Evolutionary conservation across 2,797 vertebrate species (phyloP).

Genomic region (Cirrhinus mrigala): DNA sequence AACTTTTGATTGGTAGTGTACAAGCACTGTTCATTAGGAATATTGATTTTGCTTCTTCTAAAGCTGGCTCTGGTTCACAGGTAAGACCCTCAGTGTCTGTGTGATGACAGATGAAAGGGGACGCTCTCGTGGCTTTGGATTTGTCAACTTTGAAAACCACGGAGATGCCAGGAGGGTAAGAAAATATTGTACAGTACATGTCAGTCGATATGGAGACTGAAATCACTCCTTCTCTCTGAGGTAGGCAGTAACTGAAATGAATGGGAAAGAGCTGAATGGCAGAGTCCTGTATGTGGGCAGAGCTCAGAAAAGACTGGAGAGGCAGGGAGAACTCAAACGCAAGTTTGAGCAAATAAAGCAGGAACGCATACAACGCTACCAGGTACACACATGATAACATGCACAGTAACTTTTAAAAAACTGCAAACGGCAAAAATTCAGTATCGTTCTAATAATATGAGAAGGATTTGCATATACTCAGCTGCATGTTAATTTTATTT

Average conservation of each 20-base stretch:
- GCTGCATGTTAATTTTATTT: background rate
- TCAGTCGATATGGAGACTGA: background rate
- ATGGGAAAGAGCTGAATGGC: constrained; percentile 91
- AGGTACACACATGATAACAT: constrained; percentile 77
- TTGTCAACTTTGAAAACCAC: constrained; percentile 94
- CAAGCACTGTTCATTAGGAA: background rate
- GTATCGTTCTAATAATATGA: background rate
- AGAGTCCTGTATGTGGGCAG: constrained; percentile 88
- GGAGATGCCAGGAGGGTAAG: constrained; percentile 95
- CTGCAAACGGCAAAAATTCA: background rate
- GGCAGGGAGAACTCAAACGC: constrained; percentile 93
- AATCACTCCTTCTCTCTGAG: constrained; percentile 12
- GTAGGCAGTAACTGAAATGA: constrained; percentile 94
- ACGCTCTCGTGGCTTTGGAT: constrained; percentile 91
- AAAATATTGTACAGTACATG: background rate
- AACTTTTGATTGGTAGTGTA: no score
- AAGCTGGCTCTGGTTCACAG: constrained; percentile 69
- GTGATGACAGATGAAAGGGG: constrained; percentile 91
- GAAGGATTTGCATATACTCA: background rate
- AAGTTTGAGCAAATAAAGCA: constrained; percentile 95
- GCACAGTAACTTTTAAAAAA: background rate
- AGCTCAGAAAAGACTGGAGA: constrained; percentile 94
- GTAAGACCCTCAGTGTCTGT: constrained; percentile 91
- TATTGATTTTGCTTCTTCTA: background rate
- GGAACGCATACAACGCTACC: constrained; percentile 90